These are phyloP conservation scores for Mesochorus sp. DNA, from an alignment of 2,888 invertebrate species.

Conservation along the genomic window DNA sequence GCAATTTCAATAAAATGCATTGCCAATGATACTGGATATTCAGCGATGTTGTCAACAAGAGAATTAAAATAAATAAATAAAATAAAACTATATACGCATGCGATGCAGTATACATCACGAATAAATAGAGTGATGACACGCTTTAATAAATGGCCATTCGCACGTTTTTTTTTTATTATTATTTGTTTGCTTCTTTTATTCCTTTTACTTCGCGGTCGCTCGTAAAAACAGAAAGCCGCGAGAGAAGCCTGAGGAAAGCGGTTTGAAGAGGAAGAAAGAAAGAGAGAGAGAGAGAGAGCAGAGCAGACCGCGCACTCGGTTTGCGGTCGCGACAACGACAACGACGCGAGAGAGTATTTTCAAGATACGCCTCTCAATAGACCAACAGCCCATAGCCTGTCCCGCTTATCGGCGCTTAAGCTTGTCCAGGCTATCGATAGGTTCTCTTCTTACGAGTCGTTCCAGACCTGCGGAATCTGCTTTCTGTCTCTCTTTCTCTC, in stretches of 20 bases:
- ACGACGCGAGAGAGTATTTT: constrained; percentile 49
- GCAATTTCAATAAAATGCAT: constrained; percentile 30
- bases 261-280: constrained; percentile 24
- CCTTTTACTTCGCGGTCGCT: constrained; percentile 16
- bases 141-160: constrained; percentile 50
- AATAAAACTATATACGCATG: neutral
- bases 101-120: constrained; percentile 6
- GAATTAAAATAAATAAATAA: neutral
- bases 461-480: constrained; percentile 66
- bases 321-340: constrained; percentile 37
- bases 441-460: constrained; percentile 63
- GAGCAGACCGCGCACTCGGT: constrained; percentile 37
- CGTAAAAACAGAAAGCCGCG: constrained; percentile 51
- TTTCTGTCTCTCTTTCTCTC: constrained; percentile 25
- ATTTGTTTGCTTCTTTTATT: constrained; percentile 16
- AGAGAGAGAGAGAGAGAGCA: constrained; percentile 3
- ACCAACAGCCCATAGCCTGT: constrained; percentile 67
- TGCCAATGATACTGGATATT: constrained; percentile 13
- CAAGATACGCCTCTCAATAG: constrained; percentile 63
- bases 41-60: constrained; percentile 1
- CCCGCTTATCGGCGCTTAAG: constrained; percentile 64
- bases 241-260: constrained; percentile 43
- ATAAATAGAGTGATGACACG: constrained; percentile 53
- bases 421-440: constrained; percentile 64
- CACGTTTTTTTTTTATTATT: constrained; percentile 23